Conservation (phyloP, 35 echinoderm and acorn worm species). For the Apostichopus parvimensis region DNA sequence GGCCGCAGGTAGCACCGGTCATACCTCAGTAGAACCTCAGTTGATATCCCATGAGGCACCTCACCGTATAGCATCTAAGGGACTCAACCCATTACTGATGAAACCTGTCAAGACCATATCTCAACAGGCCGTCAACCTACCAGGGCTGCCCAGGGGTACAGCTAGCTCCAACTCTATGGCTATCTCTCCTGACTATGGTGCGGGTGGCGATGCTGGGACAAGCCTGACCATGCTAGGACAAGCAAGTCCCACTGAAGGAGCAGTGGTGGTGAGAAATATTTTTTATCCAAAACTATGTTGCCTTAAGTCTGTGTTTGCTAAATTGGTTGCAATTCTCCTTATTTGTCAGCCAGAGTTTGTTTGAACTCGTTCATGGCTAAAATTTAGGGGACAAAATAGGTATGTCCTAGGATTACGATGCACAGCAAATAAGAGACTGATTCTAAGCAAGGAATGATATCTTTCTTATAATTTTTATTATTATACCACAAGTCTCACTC, state of each 20-base stretch:
- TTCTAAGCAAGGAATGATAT: too few relatives aligned
- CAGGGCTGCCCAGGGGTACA: not conserved
- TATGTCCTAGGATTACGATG: too few relatives aligned
- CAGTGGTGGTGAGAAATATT: slow-evolving; percentile 9
- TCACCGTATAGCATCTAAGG: slow-evolving; percentile 44
- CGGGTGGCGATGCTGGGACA: not conserved
- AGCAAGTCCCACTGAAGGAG: slow-evolving; percentile 18
- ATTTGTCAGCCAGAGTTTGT: too few relatives aligned
- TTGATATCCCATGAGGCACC: slow-evolving; percentile 33
- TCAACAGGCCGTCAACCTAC: not conserved
- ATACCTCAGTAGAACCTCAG: not conserved
- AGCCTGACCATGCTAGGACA: not conserved
- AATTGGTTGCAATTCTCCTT: too few relatives aligned
- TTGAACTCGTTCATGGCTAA: too few relatives aligned
- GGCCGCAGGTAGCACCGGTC: not conserved
- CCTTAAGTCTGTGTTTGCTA: too few relatives aligned
- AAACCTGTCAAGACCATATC: not conserved
- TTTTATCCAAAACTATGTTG: too few relatives aligned
- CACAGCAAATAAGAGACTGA: too few relatives aligned
- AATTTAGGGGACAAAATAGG: too few relatives aligned
- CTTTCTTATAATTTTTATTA: too few relatives aligned
- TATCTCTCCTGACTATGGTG: slow-evolving; percentile 16
- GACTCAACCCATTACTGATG: slow-evolving; percentile 18
- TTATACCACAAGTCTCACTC: too few relatives aligned
- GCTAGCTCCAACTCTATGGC: not conserved